These are phyloP conservation scores for Lepus americanus DNA, from an alignment of 2,113 vertebrate species.

Conservation along the genomic window DNA sequence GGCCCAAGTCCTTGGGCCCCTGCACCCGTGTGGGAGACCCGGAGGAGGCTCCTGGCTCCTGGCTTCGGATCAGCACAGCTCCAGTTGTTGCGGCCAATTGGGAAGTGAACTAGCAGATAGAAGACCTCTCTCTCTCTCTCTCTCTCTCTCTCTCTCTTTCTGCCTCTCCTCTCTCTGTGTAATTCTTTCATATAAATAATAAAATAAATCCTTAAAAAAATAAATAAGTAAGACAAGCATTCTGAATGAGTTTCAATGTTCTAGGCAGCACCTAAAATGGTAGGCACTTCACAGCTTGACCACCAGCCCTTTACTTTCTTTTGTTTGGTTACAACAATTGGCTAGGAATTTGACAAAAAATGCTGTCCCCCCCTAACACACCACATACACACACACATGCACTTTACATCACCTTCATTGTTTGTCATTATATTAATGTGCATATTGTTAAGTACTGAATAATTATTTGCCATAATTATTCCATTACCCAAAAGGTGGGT, in stretches of 20 bases:
- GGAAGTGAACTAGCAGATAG: no score
- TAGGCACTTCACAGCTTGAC: neutral
- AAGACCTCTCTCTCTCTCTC: no score
- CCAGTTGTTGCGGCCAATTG: no score
- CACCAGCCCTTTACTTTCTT: neutral
- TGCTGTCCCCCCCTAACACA: neutral
- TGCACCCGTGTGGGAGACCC: no score
- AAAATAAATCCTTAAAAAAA: no score
- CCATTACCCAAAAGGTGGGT: neutral
- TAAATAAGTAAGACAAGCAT: neutral
- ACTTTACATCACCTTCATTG: neutral
- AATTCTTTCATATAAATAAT: no score
- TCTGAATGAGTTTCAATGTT: neutral
- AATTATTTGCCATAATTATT: slow-evolving; percentile 29
- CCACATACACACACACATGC: neutral
- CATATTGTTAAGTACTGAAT: neutral
- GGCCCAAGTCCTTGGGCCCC: no score
- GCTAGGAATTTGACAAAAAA: slow-evolving; percentile 15
- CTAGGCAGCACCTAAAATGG: neutral
- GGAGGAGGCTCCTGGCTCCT: no score
- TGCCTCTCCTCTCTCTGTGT: no score
- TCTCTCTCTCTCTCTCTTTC: no score
- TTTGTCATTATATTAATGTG: neutral
- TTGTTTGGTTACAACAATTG: neutral
- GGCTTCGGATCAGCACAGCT: no score